phyloP scores from a whole-genome alignment of 1,140 invertebrate species.

The Pogonus chalceus region DNA sequence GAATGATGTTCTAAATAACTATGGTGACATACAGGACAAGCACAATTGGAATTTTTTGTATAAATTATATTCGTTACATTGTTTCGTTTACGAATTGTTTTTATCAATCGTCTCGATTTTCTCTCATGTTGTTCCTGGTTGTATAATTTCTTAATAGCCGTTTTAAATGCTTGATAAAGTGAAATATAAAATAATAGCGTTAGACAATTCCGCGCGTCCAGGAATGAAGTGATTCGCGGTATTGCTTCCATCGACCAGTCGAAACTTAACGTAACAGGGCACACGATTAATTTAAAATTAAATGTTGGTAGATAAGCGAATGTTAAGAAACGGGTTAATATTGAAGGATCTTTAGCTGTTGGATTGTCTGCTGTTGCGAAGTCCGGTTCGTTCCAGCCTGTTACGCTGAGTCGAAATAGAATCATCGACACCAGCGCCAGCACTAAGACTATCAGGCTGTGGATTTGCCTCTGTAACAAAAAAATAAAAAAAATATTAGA shows the following conservation, averaged over 20 bases:
- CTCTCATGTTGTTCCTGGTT: neutral
- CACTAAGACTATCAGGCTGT: constrained; percentile 51
- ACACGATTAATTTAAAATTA: constrained; percentile 73
- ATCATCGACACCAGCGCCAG: constrained; percentile 45
- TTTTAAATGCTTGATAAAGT: constrained; percentile 26
- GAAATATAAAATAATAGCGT: constrained; percentile 60
- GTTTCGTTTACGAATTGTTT: neutral
- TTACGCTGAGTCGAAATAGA: constrained; percentile 49
- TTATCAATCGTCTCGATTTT: neutral
- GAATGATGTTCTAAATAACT: constrained; percentile 43
- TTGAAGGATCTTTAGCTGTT: constrained; percentile 62
- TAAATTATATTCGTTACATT: neutral
- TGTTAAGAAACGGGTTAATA: constrained; percentile 65
- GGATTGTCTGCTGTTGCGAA: constrained; percentile 88
- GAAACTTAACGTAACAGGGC: constrained; percentile 75
- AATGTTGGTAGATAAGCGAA: constrained; percentile 82
- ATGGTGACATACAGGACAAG: constrained; percentile 43
- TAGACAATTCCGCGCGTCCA: constrained; percentile 65
- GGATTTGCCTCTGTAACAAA: constrained; percentile 52
- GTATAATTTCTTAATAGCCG: neutral
- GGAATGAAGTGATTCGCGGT: constrained; percentile 60
- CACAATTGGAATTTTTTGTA: constrained; percentile 26
- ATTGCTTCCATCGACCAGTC: constrained; percentile 95
- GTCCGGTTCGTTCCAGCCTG: constrained; percentile 55
- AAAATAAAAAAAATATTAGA: constrained; percentile 19